phyloP scores from a whole-genome alignment of 2,797 vertebrate species.

The Spea hammondii region DNA sequence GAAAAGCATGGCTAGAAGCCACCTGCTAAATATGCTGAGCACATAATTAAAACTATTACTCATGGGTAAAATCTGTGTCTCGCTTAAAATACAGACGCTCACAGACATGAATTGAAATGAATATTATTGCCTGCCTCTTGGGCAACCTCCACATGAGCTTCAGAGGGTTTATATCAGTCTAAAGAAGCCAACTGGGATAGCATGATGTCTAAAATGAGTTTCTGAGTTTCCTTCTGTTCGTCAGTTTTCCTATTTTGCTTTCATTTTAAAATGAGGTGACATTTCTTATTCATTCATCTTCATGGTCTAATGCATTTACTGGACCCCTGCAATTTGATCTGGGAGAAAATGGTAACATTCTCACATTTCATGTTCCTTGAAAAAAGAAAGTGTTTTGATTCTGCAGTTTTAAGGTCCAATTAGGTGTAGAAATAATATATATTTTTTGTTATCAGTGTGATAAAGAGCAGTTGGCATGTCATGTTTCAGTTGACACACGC shows the following conservation, averaged over 20 bases:
- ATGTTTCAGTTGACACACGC: too few relatives aligned
- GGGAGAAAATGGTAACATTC: too few relatives aligned
- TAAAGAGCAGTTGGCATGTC: too few relatives aligned
- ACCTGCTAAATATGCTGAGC: conserved; percentile 1
- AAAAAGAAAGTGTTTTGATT: too few relatives aligned
- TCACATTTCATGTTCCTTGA: too few relatives aligned
- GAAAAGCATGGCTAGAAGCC: neutral
- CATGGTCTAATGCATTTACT: conserved; percentile 24
- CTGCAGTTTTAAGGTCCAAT: too few relatives aligned
- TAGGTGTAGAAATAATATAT: too few relatives aligned
- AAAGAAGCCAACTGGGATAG: conserved; percentile 37
- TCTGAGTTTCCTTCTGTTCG: conserved; percentile 16
- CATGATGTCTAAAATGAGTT: conserved; percentile 32
- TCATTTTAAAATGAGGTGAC: conserved; percentile 40
- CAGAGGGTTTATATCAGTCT: conserved; percentile 35
- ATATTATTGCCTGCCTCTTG: conserved; percentile 23
- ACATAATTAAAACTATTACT: conserved; percentile 24
- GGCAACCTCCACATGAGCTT: conserved; percentile 29
- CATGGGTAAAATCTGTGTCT: neutral
- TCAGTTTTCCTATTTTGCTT: conserved; percentile 22
- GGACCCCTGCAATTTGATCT: conserved; percentile 21
- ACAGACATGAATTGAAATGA: conserved; percentile 15
- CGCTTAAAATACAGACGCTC: conserved; percentile 12
- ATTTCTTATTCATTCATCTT: conserved; percentile 16
- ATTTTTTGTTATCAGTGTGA: too few relatives aligned